Evolutionary conservation across 1,140 invertebrate genomes (phyloP), one percentile per base, ranked within the genome.

Genomic region (Stegodyphus mimosarum): DNA sequence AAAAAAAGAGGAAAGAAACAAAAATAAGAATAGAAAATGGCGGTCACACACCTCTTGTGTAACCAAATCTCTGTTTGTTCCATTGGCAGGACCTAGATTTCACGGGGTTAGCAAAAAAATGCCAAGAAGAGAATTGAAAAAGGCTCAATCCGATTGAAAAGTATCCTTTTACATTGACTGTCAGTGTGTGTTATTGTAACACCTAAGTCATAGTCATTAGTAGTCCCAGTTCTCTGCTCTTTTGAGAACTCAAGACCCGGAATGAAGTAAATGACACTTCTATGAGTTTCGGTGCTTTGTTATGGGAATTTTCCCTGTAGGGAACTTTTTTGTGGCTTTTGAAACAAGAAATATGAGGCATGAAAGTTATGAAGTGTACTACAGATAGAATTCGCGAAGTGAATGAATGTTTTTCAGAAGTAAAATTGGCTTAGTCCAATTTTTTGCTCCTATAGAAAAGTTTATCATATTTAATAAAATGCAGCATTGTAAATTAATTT

Each of bases 11-110:
- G 6, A 67, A 67, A 67, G 17, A 18, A 67, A 5, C 10, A 67
- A 17, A 7, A 15, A 7, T n/a, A n/a, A 67, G 17, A 67, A 67
- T 7, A 6, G n/a, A 67, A 18, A 18, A 67, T 17, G 17, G 10
- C 64, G 64, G 64, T 67, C 64, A 67, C 64, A 67, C 64, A 67
- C 64, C 64, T 67, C 64, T 67, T 9, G 64, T 67, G 64, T 67
- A 67, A 67, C 64, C n/a, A 17, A n/a, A 67, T 67, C 64, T 67
- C 7, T 67, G 64, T 67, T 67, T 67, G 64, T 67, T 67, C 11
- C 64, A 67, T 9, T 33, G 33, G 33, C 33, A 60, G 55, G 55
- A 67, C 64, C 64, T 67, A 67, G 15, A 67, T 67, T 67, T 60
- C 55, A 60, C 15, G 15, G 9, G 15, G 55, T 11, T 60, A 15